These are phyloP conservation scores for Pontoporia blainvillei DNA, from an alignment of 2,113 vertebrate species.

Conservation along the genomic window DNA sequence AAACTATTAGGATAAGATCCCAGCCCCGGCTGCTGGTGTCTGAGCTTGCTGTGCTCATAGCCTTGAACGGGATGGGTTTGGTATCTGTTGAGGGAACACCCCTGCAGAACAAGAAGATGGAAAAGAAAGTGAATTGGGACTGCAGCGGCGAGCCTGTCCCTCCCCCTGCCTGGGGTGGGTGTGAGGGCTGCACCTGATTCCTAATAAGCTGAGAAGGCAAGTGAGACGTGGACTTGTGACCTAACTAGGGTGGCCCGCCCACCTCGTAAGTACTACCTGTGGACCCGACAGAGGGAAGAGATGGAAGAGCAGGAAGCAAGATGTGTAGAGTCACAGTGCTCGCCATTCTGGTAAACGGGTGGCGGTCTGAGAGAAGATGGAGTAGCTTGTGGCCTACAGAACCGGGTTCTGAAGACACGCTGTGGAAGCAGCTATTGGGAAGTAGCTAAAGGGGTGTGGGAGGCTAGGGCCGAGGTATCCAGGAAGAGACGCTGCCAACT, in stretches of 20 bases:
- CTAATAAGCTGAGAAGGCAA: background rate
- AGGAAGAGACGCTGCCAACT: background rate
- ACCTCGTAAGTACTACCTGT: rapidly evolving
- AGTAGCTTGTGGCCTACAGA: background rate
- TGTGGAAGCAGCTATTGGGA: background rate
- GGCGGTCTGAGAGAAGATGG: background rate
- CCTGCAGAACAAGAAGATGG: conserved; percentile 42
- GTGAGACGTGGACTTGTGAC: rapidly evolving
- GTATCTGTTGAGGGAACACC: background rate
- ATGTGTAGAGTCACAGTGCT: background rate
- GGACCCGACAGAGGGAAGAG: background rate
- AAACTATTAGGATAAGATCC: background rate
- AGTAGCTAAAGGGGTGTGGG: background rate
- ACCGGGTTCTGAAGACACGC: background rate
- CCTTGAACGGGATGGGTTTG: conserved; percentile 56
- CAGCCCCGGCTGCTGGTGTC: background rate
- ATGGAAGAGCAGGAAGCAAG: background rate
- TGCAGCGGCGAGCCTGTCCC: rapidly evolving
- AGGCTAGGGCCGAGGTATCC: background rate
- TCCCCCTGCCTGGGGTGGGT: conserved; percentile 11
- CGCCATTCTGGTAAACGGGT: background rate
- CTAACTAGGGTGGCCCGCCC: background rate
- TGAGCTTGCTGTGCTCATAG: background rate
- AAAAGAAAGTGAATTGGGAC: background rate
- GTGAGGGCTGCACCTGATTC: background rate